phyloP scores from a whole-genome alignment of 2,113 vertebrate genomes.

The Albula glossodonta region DNA sequence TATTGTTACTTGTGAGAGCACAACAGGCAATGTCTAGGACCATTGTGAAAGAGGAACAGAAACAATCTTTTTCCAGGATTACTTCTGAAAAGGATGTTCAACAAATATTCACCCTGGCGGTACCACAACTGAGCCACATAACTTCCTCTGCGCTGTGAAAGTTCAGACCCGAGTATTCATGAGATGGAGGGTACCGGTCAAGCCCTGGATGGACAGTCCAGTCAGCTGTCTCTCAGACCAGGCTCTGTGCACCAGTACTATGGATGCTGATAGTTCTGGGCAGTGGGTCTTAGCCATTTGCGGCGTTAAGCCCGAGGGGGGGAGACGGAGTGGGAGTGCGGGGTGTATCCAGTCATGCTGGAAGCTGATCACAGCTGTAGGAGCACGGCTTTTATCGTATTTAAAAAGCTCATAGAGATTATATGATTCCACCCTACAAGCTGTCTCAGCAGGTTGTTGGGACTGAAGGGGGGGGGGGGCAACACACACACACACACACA shows the following conservation, averaged over 20 bases:
- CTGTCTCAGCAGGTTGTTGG: background rate
- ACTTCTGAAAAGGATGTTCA: background rate
- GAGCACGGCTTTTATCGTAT: background rate
- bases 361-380: background rate
- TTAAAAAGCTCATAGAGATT: background rate
- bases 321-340: background rate
- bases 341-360: background rate
- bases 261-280: background rate
- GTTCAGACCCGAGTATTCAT: background rate
- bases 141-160: background rate
- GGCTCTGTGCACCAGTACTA: too few relatives aligned
- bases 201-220: too few relatives aligned
- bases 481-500: too few relatives aligned
- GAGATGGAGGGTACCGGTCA: background rate
- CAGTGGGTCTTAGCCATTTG: background rate
- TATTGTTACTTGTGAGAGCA: too few relatives aligned
- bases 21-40: too few relatives aligned
- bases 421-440: background rate
- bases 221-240: too few relatives aligned
- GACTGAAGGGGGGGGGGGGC: constrained; percentile 17
- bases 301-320: background rate
- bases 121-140: background rate
- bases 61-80: background rate
- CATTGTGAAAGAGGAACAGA: background rate
- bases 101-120: background rate